Evolutionary conservation across 2,113 vertebrate genomes (phyloP).

Genomic region (Rhynchomys soricoides): DNA sequence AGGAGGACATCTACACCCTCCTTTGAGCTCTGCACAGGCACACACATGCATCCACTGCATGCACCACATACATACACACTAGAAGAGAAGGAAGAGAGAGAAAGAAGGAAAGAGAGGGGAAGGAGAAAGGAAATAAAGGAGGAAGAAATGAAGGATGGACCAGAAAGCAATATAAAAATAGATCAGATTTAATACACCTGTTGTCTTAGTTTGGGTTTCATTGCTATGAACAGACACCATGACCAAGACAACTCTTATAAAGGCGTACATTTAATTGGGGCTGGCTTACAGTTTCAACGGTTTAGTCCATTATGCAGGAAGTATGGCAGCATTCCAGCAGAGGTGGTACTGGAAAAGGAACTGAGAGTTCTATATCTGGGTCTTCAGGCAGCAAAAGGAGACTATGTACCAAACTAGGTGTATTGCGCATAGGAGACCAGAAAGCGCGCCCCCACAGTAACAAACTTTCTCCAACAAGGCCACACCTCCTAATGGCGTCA

Average conservation of each 20-base stretch:
- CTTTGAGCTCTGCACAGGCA: too few species aligned
- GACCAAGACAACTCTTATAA: not conserved
- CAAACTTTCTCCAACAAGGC: not conserved
- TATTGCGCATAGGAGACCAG: not conserved
- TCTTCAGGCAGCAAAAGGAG: not conserved
- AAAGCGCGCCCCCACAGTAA: not conserved
- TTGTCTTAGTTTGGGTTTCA: not conserved
- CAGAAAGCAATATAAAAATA: slow-evolving; percentile 35
- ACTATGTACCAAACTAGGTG: not conserved
- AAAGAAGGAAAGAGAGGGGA: not conserved
- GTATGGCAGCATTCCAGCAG: not conserved
- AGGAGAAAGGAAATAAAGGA: not conserved
- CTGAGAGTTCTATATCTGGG: not conserved
- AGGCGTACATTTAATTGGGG: not conserved
- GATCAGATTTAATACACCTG: not conserved
- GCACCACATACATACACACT: not conserved
- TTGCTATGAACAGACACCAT: not conserved
- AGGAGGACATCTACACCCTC: not conserved
- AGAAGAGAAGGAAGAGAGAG: not conserved
- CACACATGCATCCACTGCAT: not conserved
- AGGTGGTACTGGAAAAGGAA: not conserved
- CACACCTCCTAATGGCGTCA: not conserved
- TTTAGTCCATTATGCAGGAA: not conserved
- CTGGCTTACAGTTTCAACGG: not conserved
- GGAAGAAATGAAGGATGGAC: not conserved